These are phyloP conservation scores for Tenthredo mesomela DNA, from an alignment of 2,888 invertebrate species.

Conservation along the genomic window DNA sequence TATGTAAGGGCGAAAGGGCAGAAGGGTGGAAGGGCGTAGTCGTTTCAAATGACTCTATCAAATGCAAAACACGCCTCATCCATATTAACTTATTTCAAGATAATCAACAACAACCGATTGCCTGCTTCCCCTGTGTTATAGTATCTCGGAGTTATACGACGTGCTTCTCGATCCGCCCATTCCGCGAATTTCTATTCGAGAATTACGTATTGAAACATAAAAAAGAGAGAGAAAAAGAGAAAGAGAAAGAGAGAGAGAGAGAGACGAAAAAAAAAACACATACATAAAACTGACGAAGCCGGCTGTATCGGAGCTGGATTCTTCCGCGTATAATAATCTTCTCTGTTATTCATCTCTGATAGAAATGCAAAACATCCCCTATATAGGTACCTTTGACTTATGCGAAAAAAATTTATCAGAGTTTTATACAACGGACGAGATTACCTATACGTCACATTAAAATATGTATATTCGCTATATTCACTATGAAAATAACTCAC, in stretches of 20 bases:
- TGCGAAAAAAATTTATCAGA: not conserved
- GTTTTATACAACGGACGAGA: not conserved
- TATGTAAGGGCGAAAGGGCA: constrained; percentile 14
- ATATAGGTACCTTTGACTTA: not conserved
- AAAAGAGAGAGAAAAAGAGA: not conserved
- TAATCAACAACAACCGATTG: constrained; percentile 53
- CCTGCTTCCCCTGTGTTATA: constrained; percentile 13
- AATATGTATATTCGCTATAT: not conserved
- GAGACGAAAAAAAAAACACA: not conserved
- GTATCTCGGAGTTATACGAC: constrained; percentile 8
- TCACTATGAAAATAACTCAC: not conserved
- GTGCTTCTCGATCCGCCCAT: not conserved
- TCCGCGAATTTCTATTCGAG: not conserved
- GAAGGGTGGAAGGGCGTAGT: constrained; percentile 24
- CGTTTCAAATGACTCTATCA: constrained; percentile 47
- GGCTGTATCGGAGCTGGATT: not conserved
- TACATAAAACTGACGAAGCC: constrained; percentile 8
- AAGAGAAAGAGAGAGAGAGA: not conserved
- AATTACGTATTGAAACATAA: not conserved
- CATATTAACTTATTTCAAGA: constrained; percentile 52
- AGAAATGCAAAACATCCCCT: not conserved
- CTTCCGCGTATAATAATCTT: not conserved
- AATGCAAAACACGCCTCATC: constrained; percentile 51
- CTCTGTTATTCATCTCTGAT: constrained; percentile 14
- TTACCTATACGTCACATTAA: not conserved